Evolutionary conservation across 2,888 invertebrate genomes (phyloP), one percentile per base, ranked within the genome.

Genomic region (Teinopalpus imperialis): DNA sequence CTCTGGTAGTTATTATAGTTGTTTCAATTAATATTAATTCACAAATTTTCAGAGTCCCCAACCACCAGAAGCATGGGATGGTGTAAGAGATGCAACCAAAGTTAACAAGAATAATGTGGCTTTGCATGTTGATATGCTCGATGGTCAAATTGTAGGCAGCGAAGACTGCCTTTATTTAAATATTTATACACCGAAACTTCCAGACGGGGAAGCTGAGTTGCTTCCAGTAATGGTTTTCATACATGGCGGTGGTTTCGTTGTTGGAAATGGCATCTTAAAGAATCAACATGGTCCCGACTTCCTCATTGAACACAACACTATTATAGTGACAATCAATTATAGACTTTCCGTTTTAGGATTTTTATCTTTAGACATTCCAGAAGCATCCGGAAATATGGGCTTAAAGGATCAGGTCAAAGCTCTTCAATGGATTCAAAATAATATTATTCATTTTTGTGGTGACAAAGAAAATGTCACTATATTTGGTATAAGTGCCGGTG

Each of bases 31-130:
- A n/a, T n/a, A n/a, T n/a, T n/a, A n/a, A n/a, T n/a, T n/a, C n/a
- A n/a, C n/a, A n/a, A n/a, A n/a, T 23, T 74, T 69, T 3, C 51
- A 81, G 80, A 69, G 58, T 54, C 88, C 87, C 1, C 66, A 77
- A 49, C 57, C 78, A 14, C 66, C 78, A 8, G 73, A 77, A 7
- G 55, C 73, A 39, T 88, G 86, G 87, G 49, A 70, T 8, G 81
- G 78, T 0, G 76, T 79, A 30, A 81, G 83, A 67, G 85, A 90
- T 64, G 90, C 90, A 3, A 85, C 85, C 1, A 66, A 70, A 39
- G 80, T 78, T 56, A 51, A 63, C 70, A 34, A 53, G 45, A 49
- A 54, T 5, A 61, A 69, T 20, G 46, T 66, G 21, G 54, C 66
- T 5, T 48, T 53, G 13, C 78, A 80, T 55, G 36, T 59, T 2